These are phyloP conservation scores for Myxocyprinus asiaticus DNA, from an alignment of 2,113 vertebrate genomes.

Conservation along the genomic window DNA sequence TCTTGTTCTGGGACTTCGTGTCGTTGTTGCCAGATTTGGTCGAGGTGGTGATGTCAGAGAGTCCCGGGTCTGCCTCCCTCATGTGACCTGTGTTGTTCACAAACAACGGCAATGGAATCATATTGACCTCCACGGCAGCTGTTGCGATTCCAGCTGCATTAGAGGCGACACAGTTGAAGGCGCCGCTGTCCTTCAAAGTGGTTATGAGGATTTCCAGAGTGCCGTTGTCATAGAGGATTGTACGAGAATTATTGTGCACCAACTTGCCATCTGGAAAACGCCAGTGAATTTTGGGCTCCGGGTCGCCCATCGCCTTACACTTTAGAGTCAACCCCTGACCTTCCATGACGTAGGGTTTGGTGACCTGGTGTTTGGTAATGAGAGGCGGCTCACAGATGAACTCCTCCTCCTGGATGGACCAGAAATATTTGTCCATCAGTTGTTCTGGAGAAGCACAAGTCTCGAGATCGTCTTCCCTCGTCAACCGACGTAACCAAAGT, in stretches of 20 bases:
- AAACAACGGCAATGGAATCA: conserved; percentile 85
- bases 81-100: conserved; percentile 83
- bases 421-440: conserved; percentile 89
- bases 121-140: conserved; percentile 82
- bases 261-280: conserved; percentile 86
- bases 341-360: conserved; percentile 83
- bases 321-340: conserved; percentile 86
- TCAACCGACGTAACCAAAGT: conserved; percentile 87
- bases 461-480: conserved; percentile 85
- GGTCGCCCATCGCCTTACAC: conserved; percentile 87
- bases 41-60: conserved; percentile 90
- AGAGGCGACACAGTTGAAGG: conserved; percentile 91
- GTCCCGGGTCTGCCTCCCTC: conserved; percentile 81
- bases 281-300: conserved; percentile 88
- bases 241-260: conserved; percentile 87
- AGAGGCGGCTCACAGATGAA: conserved; percentile 86
- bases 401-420: conserved; percentile 93
- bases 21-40: conserved; percentile 84
- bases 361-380: conserved; percentile 83
- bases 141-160: conserved; percentile 89
- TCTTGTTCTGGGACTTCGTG: conserved; percentile 77
- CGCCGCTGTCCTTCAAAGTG: conserved; percentile 87
- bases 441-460: conserved; percentile 90
- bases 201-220: conserved; percentile 91
- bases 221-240: conserved; percentile 82